Evolutionary conservation across 1,140 invertebrate species (phyloP).

Genomic region (Mycetomoellerius zeteki): DNA sequence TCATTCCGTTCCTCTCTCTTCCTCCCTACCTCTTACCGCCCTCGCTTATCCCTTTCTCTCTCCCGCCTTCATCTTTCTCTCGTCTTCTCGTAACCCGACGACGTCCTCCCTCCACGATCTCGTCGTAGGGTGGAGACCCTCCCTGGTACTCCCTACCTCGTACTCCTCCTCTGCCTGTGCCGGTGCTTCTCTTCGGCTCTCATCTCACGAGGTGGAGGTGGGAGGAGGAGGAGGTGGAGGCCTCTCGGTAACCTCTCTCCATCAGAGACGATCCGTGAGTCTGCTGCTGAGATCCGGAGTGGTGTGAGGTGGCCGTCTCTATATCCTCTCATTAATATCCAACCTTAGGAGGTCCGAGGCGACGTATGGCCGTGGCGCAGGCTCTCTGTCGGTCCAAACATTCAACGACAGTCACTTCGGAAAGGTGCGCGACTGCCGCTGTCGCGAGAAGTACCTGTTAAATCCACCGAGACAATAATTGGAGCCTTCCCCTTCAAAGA

Average conservation of each 20-base stretch:
- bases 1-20: conserved; percentile 65
- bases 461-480: conserved; percentile 17
- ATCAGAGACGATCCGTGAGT: conserved; percentile 71
- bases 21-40: conserved; percentile 44
- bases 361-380: conserved; percentile 26
- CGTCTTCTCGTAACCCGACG: conserved; percentile 73
- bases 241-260: conserved; percentile 67
- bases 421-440: conserved; percentile 20
- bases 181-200: conserved; percentile 59
- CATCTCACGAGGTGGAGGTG: conserved; percentile 61
- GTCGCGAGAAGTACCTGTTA: background rate
- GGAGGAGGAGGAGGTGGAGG: conserved; percentile 54
- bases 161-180: conserved; percentile 47
- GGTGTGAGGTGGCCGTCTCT: conserved; percentile 68
- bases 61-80: conserved; percentile 32
- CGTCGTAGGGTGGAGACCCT: conserved; percentile 75
- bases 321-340: conserved; percentile 78
- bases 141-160: conserved; percentile 67
- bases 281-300: conserved; percentile 68
- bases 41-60: conserved; percentile 51
- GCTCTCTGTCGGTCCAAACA: conserved; percentile 33
- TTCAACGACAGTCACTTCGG: conserved; percentile 32
- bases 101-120: conserved; percentile 71
- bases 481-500: background rate
- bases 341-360: conserved; percentile 63